Conservation (phyloP, 2,888 invertebrate species). For the Lamellibrachia columna region DNA sequence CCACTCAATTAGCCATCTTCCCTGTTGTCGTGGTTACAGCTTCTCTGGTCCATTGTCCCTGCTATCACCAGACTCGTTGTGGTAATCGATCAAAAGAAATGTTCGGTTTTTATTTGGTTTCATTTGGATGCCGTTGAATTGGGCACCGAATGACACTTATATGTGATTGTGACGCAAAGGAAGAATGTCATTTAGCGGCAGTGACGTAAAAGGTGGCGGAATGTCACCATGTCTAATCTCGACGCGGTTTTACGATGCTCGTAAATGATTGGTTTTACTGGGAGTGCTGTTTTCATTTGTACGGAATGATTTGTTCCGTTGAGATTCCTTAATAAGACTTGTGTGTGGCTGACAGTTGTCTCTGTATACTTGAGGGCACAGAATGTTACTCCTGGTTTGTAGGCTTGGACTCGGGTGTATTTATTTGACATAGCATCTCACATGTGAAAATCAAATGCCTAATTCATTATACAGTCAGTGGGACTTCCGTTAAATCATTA, state of each 20-base stretch:
- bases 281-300: background rate
- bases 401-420: too few relatives aligned
- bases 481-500: too few relatives aligned
- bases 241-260: background rate
- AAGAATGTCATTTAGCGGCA: background rate
- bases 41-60: background rate
- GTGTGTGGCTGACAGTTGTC: background rate
- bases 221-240: background rate
- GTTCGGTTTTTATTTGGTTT: background rate
- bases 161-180: background rate
- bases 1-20: background rate
- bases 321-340: background rate
- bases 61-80: background rate
- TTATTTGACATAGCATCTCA: too few relatives aligned
- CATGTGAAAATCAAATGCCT: too few relatives aligned
- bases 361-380: background rate
- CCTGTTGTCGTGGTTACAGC: background rate
- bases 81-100: background rate
- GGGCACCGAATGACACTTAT: background rate
- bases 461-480: too few relatives aligned
- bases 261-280: background rate
- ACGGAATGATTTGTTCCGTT: background rate
- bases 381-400: background rate
- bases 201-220: background rate
- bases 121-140: background rate